Evolutionary conservation across 1,140 invertebrate species (phyloP).

Genomic region (Apis laboriosa): DNA sequence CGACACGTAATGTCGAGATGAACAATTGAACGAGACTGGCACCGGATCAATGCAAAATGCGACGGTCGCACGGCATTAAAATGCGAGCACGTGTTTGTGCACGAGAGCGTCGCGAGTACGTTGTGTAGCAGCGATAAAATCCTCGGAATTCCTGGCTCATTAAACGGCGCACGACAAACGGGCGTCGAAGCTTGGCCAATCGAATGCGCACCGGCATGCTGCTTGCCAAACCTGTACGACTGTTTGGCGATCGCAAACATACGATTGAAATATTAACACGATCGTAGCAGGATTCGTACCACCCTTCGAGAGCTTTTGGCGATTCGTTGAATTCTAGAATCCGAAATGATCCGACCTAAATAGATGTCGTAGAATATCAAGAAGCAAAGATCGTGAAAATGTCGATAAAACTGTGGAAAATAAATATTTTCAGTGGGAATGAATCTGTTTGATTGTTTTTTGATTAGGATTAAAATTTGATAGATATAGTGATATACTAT

Average conservation of each 20-base stretch:
- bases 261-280: conserved; percentile 63
- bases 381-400: background rate
- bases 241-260: conserved; percentile 66
- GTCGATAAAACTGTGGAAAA: background rate
- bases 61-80: conserved; percentile 45
- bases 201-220: conserved; percentile 10
- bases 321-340: conserved; percentile 42
- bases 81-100: conserved; percentile 53
- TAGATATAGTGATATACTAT: too few relatives aligned
- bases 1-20: background rate
- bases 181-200: conserved; percentile 37
- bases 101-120: conserved; percentile 14
- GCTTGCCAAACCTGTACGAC: conserved; percentile 52
- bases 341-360: conserved; percentile 15
- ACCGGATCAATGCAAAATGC: background rate
- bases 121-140: conserved; percentile 57
- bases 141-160: conserved; percentile 65
- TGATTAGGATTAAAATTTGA: too few relatives aligned
- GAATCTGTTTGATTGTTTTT: too few relatives aligned
- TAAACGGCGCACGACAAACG: conserved; percentile 63
- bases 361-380: conserved; percentile 33
- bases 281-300: conserved; percentile 31
- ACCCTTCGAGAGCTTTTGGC: background rate
- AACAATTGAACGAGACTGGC: conserved; percentile 5
- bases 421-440: too few relatives aligned